Conservation (phyloP, 1,140 invertebrate genomes). For the Contarinia nasturtii region DNA sequence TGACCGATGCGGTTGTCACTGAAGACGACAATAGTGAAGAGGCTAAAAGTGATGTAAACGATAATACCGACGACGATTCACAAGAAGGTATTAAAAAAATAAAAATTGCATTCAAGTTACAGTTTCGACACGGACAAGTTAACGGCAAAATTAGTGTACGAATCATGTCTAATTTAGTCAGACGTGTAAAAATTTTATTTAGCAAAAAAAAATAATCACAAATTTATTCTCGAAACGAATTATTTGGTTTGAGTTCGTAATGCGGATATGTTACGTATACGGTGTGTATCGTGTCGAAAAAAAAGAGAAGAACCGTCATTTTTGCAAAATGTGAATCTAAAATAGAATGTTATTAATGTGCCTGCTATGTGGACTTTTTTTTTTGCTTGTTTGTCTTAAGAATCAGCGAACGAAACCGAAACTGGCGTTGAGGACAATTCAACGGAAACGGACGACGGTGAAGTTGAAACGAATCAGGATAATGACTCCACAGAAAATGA, state of each 20-base stretch:
- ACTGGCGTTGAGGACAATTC: slow-evolving; percentile 23
- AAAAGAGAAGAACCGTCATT: no score
- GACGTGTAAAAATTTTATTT: no score
- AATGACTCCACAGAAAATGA: slow-evolving; percentile 16
- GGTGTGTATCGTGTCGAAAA: no score
- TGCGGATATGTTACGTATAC: no score
- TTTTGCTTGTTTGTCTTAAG: not conserved
- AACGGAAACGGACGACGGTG: slow-evolving; percentile 12
- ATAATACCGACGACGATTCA: slow-evolving; percentile 19
- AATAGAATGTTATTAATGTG: no score
- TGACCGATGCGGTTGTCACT: slow-evolving; percentile 11
- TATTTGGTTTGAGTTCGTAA: no score
- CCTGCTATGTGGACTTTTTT: no score
- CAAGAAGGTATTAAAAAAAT: slow-evolving; percentile 19
- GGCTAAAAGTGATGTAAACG: slow-evolving; percentile 6
- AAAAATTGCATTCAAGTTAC: slow-evolving; percentile 12
- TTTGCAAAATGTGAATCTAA: no score
- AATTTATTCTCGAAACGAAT: no score
- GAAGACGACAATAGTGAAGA: slow-evolving; percentile 8
- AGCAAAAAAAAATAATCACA: no score
- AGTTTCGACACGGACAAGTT: slow-evolving; percentile 12
- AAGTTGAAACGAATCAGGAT: slow-evolving; percentile 13
- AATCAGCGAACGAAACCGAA: slow-evolving; percentile 14
- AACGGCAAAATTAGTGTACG: slow-evolving; percentile 2
- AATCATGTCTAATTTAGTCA: not conserved